Conservation (phyloP, 2,888 invertebrate species). For the Pachymerium ferrugineum region DNA sequence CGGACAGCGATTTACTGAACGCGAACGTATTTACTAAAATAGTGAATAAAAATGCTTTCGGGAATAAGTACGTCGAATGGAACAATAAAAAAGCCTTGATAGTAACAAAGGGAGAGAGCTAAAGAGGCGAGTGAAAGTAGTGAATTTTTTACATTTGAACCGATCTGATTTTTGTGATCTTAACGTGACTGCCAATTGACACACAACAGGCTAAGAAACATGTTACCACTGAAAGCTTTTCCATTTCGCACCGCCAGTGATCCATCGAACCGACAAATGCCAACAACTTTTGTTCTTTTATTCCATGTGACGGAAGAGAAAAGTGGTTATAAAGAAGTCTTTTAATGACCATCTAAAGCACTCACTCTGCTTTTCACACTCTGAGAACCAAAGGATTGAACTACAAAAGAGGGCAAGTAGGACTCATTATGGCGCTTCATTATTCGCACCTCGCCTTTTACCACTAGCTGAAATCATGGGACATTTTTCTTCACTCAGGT, state of each 20-base stretch:
- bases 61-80: too few relatives aligned
- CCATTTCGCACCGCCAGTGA: background rate
- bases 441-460: background rate
- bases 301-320: background rate
- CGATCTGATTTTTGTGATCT: too few relatives aligned
- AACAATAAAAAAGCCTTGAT: too few relatives aligned
- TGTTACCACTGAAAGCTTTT: background rate
- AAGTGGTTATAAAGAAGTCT: background rate
- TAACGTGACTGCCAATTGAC: background rate
- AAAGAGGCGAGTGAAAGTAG: too few relatives aligned
- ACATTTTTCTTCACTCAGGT: background rate
- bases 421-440: background rate
- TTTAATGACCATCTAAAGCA: background rate
- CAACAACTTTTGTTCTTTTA: too few relatives aligned
- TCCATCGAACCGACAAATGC: background rate
- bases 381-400: background rate
- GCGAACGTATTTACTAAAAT: too few relatives aligned
- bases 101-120: too few relatives aligned
- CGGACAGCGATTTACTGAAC: background rate
- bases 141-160: too few relatives aligned
- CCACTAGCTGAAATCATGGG: background rate
- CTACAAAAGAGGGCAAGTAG: background rate
- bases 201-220: background rate
- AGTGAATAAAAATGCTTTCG: too few relatives aligned
- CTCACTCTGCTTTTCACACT: background rate